Conservation (phyloP, 2,797 vertebrate genomes). For the Sparidentex hasta region DNA sequence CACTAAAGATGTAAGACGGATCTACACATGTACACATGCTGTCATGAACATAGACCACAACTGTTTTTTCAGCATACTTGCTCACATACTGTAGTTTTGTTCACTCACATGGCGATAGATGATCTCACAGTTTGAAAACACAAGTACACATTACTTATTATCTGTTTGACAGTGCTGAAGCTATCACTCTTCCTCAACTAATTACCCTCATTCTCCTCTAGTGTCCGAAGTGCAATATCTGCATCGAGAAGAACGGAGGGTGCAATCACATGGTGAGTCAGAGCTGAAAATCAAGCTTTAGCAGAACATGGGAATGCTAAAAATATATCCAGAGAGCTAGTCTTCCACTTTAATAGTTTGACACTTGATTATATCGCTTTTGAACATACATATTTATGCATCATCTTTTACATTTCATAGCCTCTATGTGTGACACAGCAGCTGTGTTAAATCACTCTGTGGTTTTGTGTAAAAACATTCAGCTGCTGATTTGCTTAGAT, state of each 20-base stretch:
- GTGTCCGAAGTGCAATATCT: constrained; percentile 99
- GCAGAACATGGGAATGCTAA: constrained; percentile 40
- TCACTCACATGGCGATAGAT: not conserved
- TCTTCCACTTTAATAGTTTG: constrained; percentile 1
- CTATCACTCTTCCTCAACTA: not conserved
- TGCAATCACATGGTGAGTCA: constrained; percentile 99
- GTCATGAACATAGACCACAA: not conserved
- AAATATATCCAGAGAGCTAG: constrained; percentile 22
- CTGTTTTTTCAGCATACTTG: not conserved
- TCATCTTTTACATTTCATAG: not conserved
- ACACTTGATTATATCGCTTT: not conserved
- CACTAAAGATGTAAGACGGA: constrained; percentile 97
- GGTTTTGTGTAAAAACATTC: not conserved
- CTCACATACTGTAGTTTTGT: not conserved
- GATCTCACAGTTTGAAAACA: not conserved
- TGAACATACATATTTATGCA: not conserved
- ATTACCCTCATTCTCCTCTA: constrained; percentile 71
- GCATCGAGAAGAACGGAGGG: constrained; percentile 99
- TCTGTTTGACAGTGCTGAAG: not conserved
- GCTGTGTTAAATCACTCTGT: not conserved
- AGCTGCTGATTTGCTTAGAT: constrained; percentile 1
- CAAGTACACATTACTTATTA: not conserved
- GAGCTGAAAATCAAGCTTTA: constrained; percentile 48
- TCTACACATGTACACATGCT: not conserved
- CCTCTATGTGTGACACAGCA: not conserved